Evolutionary conservation across 2,113 vertebrate genomes (phyloP).

Genomic region (Dromiciops gliroides): DNA sequence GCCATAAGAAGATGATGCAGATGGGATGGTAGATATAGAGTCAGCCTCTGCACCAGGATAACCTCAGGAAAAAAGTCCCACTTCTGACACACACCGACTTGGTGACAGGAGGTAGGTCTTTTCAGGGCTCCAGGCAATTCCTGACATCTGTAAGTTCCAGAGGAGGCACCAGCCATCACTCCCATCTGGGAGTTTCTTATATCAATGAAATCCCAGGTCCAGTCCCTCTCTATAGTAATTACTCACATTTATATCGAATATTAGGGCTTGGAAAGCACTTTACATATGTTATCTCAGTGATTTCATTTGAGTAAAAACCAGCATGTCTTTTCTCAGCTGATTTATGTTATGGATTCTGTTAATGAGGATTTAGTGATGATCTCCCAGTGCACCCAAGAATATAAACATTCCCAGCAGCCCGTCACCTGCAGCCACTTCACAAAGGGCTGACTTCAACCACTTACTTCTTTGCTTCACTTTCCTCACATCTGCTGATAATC

Average conservation of each 20-base stretch:
- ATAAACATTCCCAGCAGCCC: background rate
- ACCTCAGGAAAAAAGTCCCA: background rate
- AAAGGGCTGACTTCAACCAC: background rate
- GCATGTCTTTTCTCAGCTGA: background rate
- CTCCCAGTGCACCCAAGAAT: background rate
- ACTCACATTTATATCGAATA: background rate
- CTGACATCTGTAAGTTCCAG: background rate
- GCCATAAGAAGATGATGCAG: background rate
- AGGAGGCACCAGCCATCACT: background rate
- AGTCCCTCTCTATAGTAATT: background rate
- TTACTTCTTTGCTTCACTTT: too few species aligned
- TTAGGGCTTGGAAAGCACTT: background rate
- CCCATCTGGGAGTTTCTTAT: background rate
- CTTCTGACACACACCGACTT: background rate
- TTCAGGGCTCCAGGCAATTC: background rate
- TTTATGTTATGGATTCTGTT: conserved; percentile 1
- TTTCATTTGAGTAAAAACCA: background rate
- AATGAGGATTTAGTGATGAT: background rate
- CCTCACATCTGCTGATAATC: background rate
- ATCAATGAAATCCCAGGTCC: background rate
- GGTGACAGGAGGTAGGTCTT: background rate
- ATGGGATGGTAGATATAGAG: background rate
- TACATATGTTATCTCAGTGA: background rate
- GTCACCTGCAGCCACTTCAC: background rate
- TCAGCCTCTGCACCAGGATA: background rate